These are phyloP conservation scores for Apistogramma diplotaenia DNA, from an alignment of 2,113 vertebrate species.

Conservation along the genomic window DNA sequence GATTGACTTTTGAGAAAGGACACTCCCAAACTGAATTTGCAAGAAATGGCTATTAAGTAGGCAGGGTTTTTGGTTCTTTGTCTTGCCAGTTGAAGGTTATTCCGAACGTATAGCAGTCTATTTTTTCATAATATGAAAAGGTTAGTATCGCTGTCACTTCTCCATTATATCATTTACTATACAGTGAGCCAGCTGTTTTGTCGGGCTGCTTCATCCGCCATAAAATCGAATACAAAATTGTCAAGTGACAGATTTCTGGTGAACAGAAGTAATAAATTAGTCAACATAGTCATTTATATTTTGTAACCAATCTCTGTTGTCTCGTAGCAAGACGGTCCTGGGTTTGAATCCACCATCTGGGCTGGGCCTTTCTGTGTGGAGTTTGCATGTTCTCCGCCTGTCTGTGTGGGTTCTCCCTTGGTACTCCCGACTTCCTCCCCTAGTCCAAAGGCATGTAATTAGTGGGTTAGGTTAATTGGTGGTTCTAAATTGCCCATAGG, in stretches of 20 bases:
- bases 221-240: background rate
- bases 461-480: too few relatives aligned
- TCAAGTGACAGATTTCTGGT: background rate
- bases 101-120: background rate
- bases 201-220: background rate
- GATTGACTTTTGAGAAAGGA: constrained; percentile 67
- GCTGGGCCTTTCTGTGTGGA: too few relatives aligned
- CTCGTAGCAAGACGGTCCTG: too few relatives aligned
- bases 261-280: background rate
- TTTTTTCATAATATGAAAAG: background rate
- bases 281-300: background rate
- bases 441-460: too few relatives aligned
- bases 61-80: constrained; percentile 3
- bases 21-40: constrained; percentile 59
- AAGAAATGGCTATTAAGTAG: constrained; percentile 14
- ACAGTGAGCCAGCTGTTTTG: background rate
- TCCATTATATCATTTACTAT: background rate
- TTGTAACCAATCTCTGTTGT: too few relatives aligned
- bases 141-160: background rate
- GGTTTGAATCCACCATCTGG: too few relatives aligned
- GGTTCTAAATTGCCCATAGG: too few relatives aligned
- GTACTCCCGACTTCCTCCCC: too few relatives aligned
- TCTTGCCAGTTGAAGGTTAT: constrained; percentile 56
- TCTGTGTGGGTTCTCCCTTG: too few relatives aligned
- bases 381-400: too few relatives aligned